Evolutionary conservation across 2,888 invertebrate genomes (phyloP), one percentile per base, ranked within the genome.

Genomic region (Gastracanthus pulcherrimus): DNA sequence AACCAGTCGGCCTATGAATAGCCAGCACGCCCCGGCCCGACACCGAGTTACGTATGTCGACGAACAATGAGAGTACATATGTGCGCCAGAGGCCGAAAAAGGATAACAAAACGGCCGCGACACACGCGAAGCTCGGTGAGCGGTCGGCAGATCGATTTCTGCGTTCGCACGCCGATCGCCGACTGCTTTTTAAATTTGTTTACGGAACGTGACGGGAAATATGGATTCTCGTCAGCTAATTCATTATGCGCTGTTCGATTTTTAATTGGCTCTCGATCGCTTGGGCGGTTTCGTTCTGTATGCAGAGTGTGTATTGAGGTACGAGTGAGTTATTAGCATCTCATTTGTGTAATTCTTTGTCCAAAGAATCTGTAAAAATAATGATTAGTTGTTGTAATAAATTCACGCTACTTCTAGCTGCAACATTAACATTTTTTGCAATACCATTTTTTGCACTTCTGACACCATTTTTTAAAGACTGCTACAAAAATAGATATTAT

Each of bases 1-100:
- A 79, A 67, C 72, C 16, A 34, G 79, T 3, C 55, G 26, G 31
- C 72, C 80, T 80, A 80, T 80, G 80, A 80, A 80, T 80, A 80
- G 75, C 69, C 3, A 13, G 13, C 31, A 23, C 45, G 34, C 41
- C 26, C 60, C 48, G 6, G 16, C 29, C 9, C 58, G 13, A 9
- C n/a, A 45, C 41, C 19, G 26, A 77, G 70, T 70, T 77, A 70
- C 71, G 78, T 66, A n/a, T n/a, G 78, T 58, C 31, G 72, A 55
- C 23, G 41, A 67, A 79, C 67, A 74, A 74, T 72, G 58, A 79
- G 58, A 64, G 64, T 36, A 26, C 13, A 11, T 26, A 29, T 13
- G 29, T 4, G 13, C 19, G 74, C n/a, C 64, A 66, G 34, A 16
- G 5, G 13, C 58, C 55, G 38, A 76, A 76, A 76, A 76, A 76